Evolutionary conservation across 2,797 vertebrate species (phyloP).

Genomic region (Psittacula echo): DNA sequence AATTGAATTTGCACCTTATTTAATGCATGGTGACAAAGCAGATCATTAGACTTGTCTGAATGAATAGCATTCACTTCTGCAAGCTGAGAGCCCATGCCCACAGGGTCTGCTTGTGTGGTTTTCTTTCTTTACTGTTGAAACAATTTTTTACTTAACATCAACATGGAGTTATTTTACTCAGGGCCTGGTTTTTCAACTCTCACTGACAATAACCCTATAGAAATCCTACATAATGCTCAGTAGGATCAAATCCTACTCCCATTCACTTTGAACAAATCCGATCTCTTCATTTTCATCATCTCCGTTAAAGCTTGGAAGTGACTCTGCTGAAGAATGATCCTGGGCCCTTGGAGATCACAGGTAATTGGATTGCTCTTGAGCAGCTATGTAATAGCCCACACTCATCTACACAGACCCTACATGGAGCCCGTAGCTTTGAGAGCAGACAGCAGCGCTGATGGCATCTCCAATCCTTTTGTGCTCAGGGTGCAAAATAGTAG

Average conservation of each 20-base stretch:
- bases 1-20: conserved; percentile 50
- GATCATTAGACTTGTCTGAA: not conserved
- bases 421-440: not conserved
- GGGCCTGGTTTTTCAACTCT: not conserved
- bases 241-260: not conserved
- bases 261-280: not conserved
- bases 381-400: not conserved
- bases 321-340: not conserved
- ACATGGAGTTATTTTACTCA: not conserved
- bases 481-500: not conserved
- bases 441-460: not conserved
- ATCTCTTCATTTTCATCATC: not conserved
- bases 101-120: not conserved
- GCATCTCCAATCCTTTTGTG: not conserved
- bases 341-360: not conserved
- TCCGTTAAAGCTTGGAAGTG: not conserved
- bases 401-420: not conserved
- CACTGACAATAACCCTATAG: not conserved
- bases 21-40: not conserved
- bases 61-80: not conserved
- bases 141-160: not conserved
- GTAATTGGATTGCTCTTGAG: not conserved
- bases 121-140: not conserved
- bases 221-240: conserved; percentile 3
- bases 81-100: not conserved